These are phyloP conservation scores for Neosilurus mollespiculum DNA, from an alignment of 2,797 vertebrate genomes.

Conservation along the genomic window DNA sequence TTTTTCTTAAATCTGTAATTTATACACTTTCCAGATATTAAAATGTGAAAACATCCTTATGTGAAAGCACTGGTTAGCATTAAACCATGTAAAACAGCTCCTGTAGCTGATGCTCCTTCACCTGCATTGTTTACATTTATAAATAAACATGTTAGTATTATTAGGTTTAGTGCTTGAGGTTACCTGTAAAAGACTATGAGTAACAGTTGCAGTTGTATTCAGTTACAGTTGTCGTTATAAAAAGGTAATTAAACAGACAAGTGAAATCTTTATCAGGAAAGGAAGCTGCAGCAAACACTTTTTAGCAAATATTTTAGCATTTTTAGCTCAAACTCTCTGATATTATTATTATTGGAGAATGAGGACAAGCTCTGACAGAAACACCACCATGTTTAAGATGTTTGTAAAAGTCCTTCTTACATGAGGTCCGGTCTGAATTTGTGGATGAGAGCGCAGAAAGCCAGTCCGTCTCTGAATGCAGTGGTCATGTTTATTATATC, in stretches of 20 bases:
- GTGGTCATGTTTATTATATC: constrained; percentile 93
- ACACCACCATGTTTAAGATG: not conserved
- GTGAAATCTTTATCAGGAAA: too few species aligned
- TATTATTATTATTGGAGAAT: not conserved
- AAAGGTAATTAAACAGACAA: too few species aligned
- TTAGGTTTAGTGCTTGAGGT: too few species aligned
- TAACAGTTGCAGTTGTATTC: not conserved
- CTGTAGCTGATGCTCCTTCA: too few species aligned
- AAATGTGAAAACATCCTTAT: not conserved
- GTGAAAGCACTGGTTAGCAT: not conserved
- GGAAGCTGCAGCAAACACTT: not conserved
- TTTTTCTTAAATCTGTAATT: not conserved
- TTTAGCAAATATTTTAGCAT: too few species aligned
- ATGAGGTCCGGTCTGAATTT: constrained; percentile 92
- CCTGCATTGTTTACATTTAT: too few species aligned
- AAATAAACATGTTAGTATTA: too few species aligned
- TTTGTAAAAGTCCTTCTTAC: constrained; percentile 74
- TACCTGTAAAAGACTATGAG: not conserved
- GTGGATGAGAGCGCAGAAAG: constrained; percentile 96
- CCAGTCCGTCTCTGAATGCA: constrained; percentile 91
- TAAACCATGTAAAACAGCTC: not conserved
- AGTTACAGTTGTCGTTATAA: not conserved
- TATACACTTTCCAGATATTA: not conserved
- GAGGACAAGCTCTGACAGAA: not conserved
- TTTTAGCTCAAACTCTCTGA: too few species aligned